These are phyloP conservation scores for Hypena proboscidalis DNA, from an alignment of 2,888 invertebrate species.

Conservation along the genomic window DNA sequence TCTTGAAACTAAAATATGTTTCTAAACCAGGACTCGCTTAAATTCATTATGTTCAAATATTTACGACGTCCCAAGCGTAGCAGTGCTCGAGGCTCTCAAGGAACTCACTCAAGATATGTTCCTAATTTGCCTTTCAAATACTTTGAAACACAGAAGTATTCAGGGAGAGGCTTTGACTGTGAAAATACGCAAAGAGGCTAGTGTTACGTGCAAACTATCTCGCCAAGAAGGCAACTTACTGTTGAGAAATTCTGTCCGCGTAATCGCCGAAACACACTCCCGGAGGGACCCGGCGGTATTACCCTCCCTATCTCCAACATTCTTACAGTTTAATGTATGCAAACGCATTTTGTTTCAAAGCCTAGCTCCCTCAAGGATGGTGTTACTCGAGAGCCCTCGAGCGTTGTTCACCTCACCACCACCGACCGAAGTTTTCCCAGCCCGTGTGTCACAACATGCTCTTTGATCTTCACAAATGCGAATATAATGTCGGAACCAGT, in stretches of 20 bases:
- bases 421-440: constrained; percentile 67
- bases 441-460: constrained; percentile 76
- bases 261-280: constrained; percentile 83
- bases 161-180: constrained; percentile 72
- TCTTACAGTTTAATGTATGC: constrained; percentile 85
- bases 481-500: constrained; percentile 81
- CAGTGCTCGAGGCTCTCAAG: constrained; percentile 50
- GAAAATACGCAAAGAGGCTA: constrained; percentile 78
- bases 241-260: constrained; percentile 80
- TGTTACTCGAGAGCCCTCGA: constrained; percentile 75
- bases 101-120: constrained; percentile 68
- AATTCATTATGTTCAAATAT: constrained; percentile 72
- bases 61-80: constrained; percentile 58
- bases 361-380: constrained; percentile 79
- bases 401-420: constrained; percentile 67
- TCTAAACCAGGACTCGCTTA: constrained; percentile 40
- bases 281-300: constrained; percentile 67
- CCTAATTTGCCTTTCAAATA: constrained; percentile 83
- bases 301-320: constrained; percentile 81
- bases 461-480: constrained; percentile 84
- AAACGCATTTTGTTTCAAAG: constrained; percentile 86
- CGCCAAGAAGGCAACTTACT: constrained; percentile 69
- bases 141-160: constrained; percentile 78
- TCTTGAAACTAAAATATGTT: constrained; percentile 38
- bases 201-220: constrained; percentile 81